Evolutionary conservation across 2,797 vertebrate genomes (phyloP), one percentile per base, ranked within the genome.

Genomic region (Phataginus tetradactyla): DNA sequence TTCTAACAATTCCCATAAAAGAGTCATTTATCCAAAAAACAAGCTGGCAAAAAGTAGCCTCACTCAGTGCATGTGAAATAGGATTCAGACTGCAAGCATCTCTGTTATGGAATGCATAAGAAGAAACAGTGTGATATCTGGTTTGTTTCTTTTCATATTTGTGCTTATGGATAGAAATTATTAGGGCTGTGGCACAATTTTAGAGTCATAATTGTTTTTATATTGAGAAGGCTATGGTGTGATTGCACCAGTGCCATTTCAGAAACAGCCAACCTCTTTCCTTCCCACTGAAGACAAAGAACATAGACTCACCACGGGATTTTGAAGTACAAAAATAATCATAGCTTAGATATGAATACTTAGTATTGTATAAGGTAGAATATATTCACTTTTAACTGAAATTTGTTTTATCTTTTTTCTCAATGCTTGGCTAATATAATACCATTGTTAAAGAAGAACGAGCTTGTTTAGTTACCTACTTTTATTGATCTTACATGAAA

Each of bases 181-280:
- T 10, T 55, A 2, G 15, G 20, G 23, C 3, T 49, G 3, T 57
- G 17, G n/a, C 1, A 92, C 68, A 23, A 32, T 18, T 64, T 69
- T 71, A 55, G 37, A 77, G 11, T 53, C 7, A 39, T 23, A 25
- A n/a, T 29, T n/a, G 12, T 88, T 57, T 34, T 66, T 27, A 37
- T 5, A 42, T 3, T 68, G 8, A 5, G 20, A 61, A 61, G 23
- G 51, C 23, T 32, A 29, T 1, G 2, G 4, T 66, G 3, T 68
- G 23, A 69, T 42, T 6, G 1, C 0, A 29, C 4, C 34, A 69
- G 5, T 37, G 6, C 1, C 9, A 3, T 57, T 51, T 32, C 11
- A 8, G 23, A 13, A 74, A 15, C 8, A 77, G 2, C 23, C 4
- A 32, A 7, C 4, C 75, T 86, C 59, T 66, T 14, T 94, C 29